Percentiles rank a stretch among this genome's conserved stretches.
These are phyloP conservation scores for Rhynchonema sp. DNA, from an alignment of 2,888 invertebrate genomes.

Conservation along the genomic window DNA sequence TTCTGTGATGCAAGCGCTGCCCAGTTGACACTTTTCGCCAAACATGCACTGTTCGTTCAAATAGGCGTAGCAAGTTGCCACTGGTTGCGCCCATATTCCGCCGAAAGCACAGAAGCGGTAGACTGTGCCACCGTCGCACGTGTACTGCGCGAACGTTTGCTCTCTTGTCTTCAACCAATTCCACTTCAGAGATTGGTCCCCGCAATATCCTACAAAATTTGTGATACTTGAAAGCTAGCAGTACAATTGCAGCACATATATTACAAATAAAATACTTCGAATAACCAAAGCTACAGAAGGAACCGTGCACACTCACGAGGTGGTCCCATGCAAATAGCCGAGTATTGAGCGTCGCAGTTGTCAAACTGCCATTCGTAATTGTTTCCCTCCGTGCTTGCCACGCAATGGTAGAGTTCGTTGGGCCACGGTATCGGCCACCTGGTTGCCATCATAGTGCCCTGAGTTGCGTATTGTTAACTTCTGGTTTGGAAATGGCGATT, in stretches of 20 bases:
- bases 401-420: neutral
- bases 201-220: too few species aligned
- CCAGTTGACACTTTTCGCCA: neutral
- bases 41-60: neutral
- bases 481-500: neutral
- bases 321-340: neutral
- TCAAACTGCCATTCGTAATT: neutral
- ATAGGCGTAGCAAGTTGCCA: neutral
- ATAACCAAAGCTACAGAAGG: too few species aligned
- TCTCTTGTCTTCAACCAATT: neutral
- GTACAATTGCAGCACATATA: too few species aligned
- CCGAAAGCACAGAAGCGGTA: neutral
- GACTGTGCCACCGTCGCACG: neutral
- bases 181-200: too few species aligned
- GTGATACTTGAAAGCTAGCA: too few species aligned
- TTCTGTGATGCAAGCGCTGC: neutral
- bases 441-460: neutral
- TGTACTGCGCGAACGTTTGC: neutral
- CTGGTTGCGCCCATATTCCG: neutral
- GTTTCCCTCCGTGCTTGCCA: neutral
- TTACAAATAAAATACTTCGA: too few species aligned
- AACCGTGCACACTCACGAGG: neutral
- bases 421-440: neutral
- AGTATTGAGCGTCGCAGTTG: neutral
- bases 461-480: neutral